Evolutionary conservation across 1,140 invertebrate genomes (phyloP), one percentile per base, ranked within the genome.

Genomic region (Zaprionus capensis): DNA sequence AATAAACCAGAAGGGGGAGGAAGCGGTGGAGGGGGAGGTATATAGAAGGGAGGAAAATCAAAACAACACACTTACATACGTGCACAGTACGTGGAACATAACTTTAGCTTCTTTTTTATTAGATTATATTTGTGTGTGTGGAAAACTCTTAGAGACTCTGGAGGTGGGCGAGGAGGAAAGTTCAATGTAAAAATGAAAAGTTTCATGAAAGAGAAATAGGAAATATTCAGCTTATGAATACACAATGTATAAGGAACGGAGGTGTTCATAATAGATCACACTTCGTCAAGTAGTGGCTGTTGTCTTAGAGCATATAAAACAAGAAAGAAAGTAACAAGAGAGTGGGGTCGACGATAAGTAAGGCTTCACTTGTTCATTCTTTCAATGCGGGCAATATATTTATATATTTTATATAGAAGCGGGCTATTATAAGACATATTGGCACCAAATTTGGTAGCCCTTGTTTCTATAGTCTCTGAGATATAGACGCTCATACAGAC

Each of bases 261-360:
- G 15, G 38, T 41, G 38, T 41, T 41, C 38, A 41, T 46, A 46
- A 46, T 46, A 46, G 41, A 46, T 46, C n/a, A 46, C 15, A n/a
- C 1, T 46, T 9, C 14, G 15, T 44, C 15, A 17, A 44, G 41
- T 17, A 17, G n/a, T 17, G 6, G 2, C 15, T 41, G 38, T 41
- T 41, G 6, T 9, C 28, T 7, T 9, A 7, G 6, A 26, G 24
- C 24, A 26, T 26, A 26, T 26, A 26, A 26, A 26, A 31, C 28
- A 7, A 14, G 12, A 36, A 14, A 14, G 12, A 36, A 36, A 36
- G 34, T 36, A 14, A 14, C 34, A 36, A 14, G 14, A 38, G 36
- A 38, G 31, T 31, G 2, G 2, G 9, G 2, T 31, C 9, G 31
- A 31, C 9, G 9, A 9, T 9, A 3, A 11, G 9, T 3, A 31